Conservation (phyloP, 2,797 vertebrate species). For the Gila robusta region DNA sequence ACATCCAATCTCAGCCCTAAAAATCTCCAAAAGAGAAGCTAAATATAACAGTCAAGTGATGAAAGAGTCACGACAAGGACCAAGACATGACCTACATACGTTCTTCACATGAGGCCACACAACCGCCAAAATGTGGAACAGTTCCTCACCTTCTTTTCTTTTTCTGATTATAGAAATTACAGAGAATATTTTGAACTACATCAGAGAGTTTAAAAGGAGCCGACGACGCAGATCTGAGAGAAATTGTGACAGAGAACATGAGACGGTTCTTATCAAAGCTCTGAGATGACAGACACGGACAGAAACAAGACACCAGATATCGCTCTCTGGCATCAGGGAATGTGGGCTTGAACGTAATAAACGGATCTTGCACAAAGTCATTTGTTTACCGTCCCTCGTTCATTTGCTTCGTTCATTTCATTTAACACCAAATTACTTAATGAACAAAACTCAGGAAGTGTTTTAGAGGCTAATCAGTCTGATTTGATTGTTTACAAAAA, state of each 20-base stretch:
- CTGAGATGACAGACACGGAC: constrained; percentile 42
- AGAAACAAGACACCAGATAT: constrained; percentile 55
- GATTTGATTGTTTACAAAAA: not conserved
- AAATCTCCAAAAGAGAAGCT: constrained; percentile 78
- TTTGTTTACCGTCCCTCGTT: constrained; percentile 22
- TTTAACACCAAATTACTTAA: constrained; percentile 9
- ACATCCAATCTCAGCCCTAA: constrained; percentile 78
- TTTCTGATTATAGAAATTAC: constrained; percentile 37
- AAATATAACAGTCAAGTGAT: constrained; percentile 85
- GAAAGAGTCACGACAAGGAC: constrained; percentile 75
- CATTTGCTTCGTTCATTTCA: not conserved
- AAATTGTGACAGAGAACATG: constrained; percentile 18
- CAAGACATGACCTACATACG: constrained; percentile 72
- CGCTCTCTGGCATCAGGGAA: constrained; percentile 25
- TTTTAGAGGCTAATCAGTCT: constrained; percentile 30
- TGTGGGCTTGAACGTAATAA: constrained; percentile 27
- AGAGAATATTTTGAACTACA: constrained; percentile 36
- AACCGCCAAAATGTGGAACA: constrained; percentile 13
- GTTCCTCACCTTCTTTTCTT: constrained; percentile 10
- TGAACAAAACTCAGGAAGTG: not conserved
- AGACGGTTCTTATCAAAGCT: constrained; percentile 52
- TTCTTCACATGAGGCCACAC: constrained; percentile 56
- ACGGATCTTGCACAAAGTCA: constrained; percentile 26
- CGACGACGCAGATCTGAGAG: constrained; percentile 14
- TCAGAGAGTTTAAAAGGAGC: constrained; percentile 25